phyloP scores from a whole-genome alignment of 2,797 vertebrate species.

The Tapera naevia region DNA sequence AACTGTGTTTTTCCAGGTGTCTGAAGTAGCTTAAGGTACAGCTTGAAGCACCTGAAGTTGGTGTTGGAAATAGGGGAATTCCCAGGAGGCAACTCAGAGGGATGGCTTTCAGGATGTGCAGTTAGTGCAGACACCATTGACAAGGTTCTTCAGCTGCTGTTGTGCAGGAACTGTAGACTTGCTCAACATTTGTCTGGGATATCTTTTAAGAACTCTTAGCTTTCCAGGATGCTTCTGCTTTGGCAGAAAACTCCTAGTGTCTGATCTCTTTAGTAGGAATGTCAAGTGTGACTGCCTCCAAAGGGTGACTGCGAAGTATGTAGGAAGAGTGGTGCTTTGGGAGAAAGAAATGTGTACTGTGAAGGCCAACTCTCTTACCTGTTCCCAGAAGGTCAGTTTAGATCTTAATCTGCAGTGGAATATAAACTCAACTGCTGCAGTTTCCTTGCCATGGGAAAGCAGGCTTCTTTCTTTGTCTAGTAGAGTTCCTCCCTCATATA shows the following conservation, averaged over 20 bases:
- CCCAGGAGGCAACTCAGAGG: background rate
- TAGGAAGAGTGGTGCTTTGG: background rate
- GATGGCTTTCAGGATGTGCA: fast-evolving
- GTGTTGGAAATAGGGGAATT: background rate
- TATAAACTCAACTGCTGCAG: background rate
- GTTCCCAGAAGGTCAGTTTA: background rate
- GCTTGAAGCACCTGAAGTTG: background rate
- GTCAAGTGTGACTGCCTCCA: background rate
- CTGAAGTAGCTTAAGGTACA: background rate
- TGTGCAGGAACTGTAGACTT: background rate
- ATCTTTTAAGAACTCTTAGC: background rate
- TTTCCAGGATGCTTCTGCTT: background rate
- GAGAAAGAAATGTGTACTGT: background rate
- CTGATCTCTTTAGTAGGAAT: background rate
- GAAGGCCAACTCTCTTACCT: background rate
- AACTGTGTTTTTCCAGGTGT: background rate
- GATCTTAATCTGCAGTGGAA: background rate
- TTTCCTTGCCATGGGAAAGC: background rate
- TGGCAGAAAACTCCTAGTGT: background rate
- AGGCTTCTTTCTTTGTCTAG: background rate
- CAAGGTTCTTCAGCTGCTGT: background rate
- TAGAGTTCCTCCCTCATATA: background rate
- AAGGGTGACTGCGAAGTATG: background rate
- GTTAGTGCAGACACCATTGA: background rate
- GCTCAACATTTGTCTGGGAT: background rate